Base-by-base conservation (phyloP, 1,140 invertebrate genomes). In the Meloidogyne chitwoodi region DNA sequence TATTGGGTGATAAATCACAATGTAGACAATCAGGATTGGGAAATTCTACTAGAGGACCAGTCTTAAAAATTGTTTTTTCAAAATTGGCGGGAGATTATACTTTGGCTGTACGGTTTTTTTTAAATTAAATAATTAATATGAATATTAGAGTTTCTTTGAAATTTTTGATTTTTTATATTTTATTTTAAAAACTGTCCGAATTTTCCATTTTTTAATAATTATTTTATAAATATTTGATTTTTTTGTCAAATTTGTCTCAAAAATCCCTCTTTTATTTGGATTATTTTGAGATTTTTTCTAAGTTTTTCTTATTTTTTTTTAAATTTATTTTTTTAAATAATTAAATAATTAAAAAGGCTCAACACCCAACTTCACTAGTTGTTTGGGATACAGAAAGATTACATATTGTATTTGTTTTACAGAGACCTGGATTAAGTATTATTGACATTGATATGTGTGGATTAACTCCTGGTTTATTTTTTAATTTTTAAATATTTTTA, bases 401-500 rank as follows among this genome's bases (percentile, higher is more conserved):
- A 56, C 77, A 84, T 24, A 62, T 48, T 31, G 66, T 82, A n/a
- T 80, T 85, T 31, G 69, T 71, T 14, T 71, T 83, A 22, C 72
- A 81, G 34, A 22, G 19, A 12, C 62, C 80, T 11, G 79, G 76
- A 19, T 67, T 74, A 24, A 81, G 38, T 24, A 65, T 83, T 29
- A 61, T 87, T 27, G 85, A 87, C 67, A 69, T 81, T 14, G 85
- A 86, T 63, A 76, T 86, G 74, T 83, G 84, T 72, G 85, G 85
- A n/a, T 38, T 85, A 1, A 85, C 76, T 14, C 85, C 85, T 0
- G 71, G 71, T 73, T 56, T 29, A 26, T 19, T 72, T 72, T 61
- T 8, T 48, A 14, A 2, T 14, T 26, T 11, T 22, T 11, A 16
- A 14, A 24, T 22, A 24, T 27, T 22, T 19, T 41, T 10, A 44